Evolutionary conservation across 2,797 vertebrate genomes (phyloP).

Genomic region (Arvicola amphibius): DNA sequence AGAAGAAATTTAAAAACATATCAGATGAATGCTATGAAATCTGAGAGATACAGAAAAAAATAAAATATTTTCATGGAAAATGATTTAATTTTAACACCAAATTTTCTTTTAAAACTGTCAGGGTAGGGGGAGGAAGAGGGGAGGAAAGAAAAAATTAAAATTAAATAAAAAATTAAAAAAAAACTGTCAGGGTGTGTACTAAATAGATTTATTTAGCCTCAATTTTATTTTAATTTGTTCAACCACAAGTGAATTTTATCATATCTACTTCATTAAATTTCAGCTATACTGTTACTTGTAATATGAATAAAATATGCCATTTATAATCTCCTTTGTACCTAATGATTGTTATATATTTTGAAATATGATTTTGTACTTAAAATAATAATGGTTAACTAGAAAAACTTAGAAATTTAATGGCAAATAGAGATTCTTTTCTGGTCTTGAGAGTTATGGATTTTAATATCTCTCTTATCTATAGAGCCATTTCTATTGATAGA

Average conservation of each 20-base stretch:
- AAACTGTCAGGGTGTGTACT: background rate
- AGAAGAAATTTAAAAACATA: background rate
- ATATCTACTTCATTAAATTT: background rate
- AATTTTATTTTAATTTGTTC: background rate
- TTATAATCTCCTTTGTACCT: background rate
- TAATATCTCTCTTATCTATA: background rate
- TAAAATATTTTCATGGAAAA: background rate
- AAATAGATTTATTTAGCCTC: background rate
- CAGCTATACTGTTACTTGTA: background rate
- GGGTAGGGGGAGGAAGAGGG: too few species aligned
- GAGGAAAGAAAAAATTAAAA: too few species aligned
- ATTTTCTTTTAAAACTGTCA: background rate
- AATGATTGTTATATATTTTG: background rate
- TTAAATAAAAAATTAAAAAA: too few species aligned
- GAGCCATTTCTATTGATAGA: background rate
- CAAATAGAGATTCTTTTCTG: too few species aligned
- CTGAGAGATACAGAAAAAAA: background rate
- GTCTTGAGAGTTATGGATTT: background rate
- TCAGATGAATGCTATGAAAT: too few species aligned
- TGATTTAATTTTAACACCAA: background rate
- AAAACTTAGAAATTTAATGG: background rate
- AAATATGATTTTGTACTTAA: background rate
- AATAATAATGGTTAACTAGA: background rate
- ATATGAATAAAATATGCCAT: background rate
- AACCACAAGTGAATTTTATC: background rate